Evolutionary conservation across 2,113 vertebrate genomes (phyloP).

Genomic region (Chamaetylas fuelleborni): DNA sequence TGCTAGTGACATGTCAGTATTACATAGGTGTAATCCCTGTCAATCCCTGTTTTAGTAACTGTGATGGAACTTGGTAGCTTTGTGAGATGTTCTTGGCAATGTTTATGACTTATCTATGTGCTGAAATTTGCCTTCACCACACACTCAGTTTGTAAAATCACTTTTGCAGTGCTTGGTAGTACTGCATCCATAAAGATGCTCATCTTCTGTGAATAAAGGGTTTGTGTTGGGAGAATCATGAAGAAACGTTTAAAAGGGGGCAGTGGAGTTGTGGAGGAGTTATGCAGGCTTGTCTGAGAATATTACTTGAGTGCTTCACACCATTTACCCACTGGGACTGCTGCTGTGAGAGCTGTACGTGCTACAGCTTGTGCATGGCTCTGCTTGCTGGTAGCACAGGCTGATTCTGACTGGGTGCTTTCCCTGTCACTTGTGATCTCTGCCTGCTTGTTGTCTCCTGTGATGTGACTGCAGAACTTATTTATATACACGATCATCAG

Average conservation of each 20-base stretch:
- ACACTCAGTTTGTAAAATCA: background rate
- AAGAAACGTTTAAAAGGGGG: background rate
- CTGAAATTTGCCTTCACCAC: background rate
- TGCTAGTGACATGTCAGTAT: background rate
- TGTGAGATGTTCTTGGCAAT: background rate
- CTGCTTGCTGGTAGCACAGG: background rate
- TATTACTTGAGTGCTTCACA: background rate
- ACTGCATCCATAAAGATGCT: background rate
- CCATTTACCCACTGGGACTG: background rate
- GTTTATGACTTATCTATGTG: background rate
- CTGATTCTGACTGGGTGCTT: background rate
- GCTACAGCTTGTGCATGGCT: background rate
- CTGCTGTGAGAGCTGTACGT: background rate
- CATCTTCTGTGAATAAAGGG: background rate
- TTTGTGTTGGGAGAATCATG: background rate
- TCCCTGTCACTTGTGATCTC: background rate
- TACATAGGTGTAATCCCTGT: fast-evolving
- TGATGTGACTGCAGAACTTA: background rate
- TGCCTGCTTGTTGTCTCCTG: background rate
- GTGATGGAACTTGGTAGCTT: background rate
- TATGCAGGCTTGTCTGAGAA: background rate
- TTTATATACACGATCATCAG: background rate
- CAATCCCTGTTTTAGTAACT: background rate
- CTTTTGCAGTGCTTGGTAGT: background rate
- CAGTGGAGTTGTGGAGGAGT: background rate